Base-by-base conservation (phyloP, 2,797 vertebrate species). In the Gymnocypris eckloni region DNA sequence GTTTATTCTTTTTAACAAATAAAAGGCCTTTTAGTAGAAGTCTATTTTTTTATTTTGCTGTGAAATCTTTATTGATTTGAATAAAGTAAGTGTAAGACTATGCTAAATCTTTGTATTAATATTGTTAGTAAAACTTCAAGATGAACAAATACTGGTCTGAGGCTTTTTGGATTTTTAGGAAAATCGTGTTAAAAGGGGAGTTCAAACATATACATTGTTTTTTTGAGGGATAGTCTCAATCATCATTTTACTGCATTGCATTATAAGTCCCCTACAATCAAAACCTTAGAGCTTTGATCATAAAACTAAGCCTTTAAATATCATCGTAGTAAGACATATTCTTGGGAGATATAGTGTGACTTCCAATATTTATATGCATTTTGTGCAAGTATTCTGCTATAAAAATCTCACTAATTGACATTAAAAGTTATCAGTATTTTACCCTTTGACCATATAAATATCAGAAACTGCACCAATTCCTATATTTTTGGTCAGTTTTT, bases 261-360 rank as follows among this genome's bases (percentile, higher is more conserved):
- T 72, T 45, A 15, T 71, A 45, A n/a, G 69, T 73, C n/a, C 43
- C 22, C 13, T 7, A 48, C 41, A 48, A 9, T 71, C 41, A 45
- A 45, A 45, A 71, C 39, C n/a, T 15, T 25, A 28, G 3, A 11
- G 10, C 18, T 15, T 15, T 71, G 2, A 20, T 52, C 45, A 6
- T 52, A 52, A 33, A 75, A 33, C 45, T 11, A 75, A 28, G 18
- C 45, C 10, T 50, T 75, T 75, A 50, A 75, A 73, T 73, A 73
- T 73, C 3, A 6, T 25, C 45, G 18, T 50, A 28, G 13, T 28
- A 73, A 73, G 13, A 43, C 20, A 13, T n/a, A 43, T 43, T n/a
- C 22, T 71, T 71, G 20, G 20, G 10, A 71, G 41, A 45, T 43
- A 45, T 45, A n/a, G 11, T n/a, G 43, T 45, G n/a, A 72, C 6